Evolutionary conservation across 2,113 vertebrate genomes (phyloP).

Genomic region (Hypocryptadius cinnamomeus): DNA sequence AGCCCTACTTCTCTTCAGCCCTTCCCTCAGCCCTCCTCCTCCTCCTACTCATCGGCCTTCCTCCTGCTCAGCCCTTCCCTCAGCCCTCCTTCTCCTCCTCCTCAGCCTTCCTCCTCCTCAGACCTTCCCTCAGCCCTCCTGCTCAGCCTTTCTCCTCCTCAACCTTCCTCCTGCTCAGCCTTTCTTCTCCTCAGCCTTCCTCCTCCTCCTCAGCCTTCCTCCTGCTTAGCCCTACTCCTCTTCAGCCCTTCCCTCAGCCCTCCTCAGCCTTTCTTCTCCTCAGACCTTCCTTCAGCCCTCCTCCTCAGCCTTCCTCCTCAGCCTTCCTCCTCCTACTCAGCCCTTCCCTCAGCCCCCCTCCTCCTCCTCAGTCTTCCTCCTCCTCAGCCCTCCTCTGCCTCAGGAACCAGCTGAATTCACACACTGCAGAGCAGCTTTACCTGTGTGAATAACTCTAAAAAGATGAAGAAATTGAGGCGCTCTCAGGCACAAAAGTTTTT

Average conservation of each 20-base stretch:
- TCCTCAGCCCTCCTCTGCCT: background rate
- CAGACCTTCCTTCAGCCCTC: no score
- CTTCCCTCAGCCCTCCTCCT: no score
- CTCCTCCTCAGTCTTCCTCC: background rate
- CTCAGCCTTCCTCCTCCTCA: background rate
- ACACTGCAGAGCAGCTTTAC: rapidly evolving
- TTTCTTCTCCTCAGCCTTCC: background rate
- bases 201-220: background rate
- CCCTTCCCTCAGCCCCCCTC: background rate
- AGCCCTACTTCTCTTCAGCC: no score
- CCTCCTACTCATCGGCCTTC: background rate
- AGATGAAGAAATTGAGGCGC: rapidly evolving
- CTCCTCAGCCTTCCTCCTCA: no score
- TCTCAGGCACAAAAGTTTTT: rapidly evolving
- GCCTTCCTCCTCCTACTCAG: background rate
- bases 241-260: no score
- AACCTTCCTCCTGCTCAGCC: no score
- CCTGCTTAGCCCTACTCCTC: no score
- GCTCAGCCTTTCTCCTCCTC: no score
- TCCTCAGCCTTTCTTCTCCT: background rate
- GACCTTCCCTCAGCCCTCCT: no score
- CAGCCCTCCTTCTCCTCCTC: background rate
- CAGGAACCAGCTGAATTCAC: rapidly evolving
- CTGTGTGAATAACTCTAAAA: rapidly evolving
- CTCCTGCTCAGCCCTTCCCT: no score